Evolutionary conservation across 2,888 invertebrate genomes (phyloP).

Genomic region (Galeruca laticollis): DNA sequence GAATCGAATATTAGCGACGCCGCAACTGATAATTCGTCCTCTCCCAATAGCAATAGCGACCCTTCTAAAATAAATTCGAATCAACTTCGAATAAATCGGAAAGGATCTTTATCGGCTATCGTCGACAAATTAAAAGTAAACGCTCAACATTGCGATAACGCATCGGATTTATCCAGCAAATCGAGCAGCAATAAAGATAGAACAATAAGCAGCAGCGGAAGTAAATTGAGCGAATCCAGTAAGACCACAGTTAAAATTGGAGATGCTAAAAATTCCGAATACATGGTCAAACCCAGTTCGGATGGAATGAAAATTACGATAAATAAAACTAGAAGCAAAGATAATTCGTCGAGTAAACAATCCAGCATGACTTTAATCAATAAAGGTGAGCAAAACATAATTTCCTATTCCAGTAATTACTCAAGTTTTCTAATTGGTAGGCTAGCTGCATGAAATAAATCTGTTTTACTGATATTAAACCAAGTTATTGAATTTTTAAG

Average conservation of each 20-base stretch:
- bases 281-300: conserved; percentile 89
- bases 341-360: conserved; percentile 56
- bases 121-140: conserved; percentile 85
- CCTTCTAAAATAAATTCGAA: conserved; percentile 71
- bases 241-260: conserved; percentile 64
- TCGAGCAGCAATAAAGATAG: conserved; percentile 55
- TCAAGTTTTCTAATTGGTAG: no score
- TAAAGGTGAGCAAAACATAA: conserved; percentile 36
- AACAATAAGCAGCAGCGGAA: conserved; percentile 59
- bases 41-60: conserved; percentile 71
- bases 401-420: no score
- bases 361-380: conserved; percentile 41
- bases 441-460: no score
- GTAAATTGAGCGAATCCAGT: conserved; percentile 56
- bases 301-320: conserved; percentile 94
- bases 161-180: conserved; percentile 69
- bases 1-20: conserved; percentile 67
- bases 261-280: conserved; percentile 80
- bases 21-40: conserved; percentile 65
- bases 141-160: conserved; percentile 76
- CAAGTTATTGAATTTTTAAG: no score
- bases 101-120: conserved; percentile 84
- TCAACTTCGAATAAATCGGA: conserved; percentile 76
- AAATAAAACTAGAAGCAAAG: conserved; percentile 86
- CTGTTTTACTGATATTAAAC: no score